These are phyloP conservation scores for Rousettus madagascariensis DNA, from an alignment of 2,797 vertebrate genomes.

Conservation along the genomic window DNA sequence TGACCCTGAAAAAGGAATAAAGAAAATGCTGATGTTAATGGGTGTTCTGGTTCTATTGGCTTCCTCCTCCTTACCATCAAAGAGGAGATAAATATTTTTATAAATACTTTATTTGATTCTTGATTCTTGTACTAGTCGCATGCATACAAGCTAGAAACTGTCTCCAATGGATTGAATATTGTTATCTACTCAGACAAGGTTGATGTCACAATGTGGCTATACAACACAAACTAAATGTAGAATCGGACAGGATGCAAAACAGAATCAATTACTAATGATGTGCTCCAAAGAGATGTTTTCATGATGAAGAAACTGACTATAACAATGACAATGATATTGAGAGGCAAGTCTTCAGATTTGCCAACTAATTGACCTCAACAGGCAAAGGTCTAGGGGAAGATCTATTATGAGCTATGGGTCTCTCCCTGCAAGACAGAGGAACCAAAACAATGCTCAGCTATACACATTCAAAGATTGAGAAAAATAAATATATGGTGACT, in stretches of 20 bases:
- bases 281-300: not conserved
- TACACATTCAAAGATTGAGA: not conserved
- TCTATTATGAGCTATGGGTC: not conserved
- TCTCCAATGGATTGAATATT: not conserved
- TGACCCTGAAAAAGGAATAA: constrained; percentile 35
- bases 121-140: not conserved
- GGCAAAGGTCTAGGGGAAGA: not conserved
- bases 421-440: not conserved
- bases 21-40: not conserved
- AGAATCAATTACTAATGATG: not conserved
- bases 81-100: not conserved
- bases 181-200: not conserved
- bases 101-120: constrained; percentile 21
- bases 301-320: not conserved
- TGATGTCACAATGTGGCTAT: not conserved
- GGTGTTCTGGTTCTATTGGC: not conserved
- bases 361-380: not conserved
- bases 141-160: not conserved
- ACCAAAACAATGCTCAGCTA: not conserved
- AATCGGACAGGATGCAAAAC: not conserved
- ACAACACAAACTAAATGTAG: not conserved
- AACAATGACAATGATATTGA: not conserved
- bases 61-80: not conserved
- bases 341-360: not conserved
- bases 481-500: not conserved